Conservation (phyloP, 2,113 vertebrate genomes). For the Puma concolor region DNA sequence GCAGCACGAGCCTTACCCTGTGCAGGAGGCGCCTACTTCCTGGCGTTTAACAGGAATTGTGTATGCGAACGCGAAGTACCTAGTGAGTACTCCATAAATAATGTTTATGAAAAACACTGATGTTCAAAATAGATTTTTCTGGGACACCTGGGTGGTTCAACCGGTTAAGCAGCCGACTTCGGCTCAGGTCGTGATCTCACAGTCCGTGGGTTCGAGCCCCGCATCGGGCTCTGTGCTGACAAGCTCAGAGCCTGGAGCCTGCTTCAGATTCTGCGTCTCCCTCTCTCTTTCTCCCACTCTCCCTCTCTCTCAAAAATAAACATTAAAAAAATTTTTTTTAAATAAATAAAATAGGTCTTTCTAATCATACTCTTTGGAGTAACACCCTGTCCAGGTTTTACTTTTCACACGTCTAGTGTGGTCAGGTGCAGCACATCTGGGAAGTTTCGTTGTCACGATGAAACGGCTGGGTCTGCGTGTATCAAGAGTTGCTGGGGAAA, state of each 20-base stretch:
- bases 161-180: no score
- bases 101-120: neutral
- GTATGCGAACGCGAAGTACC: neutral
- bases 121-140: neutral
- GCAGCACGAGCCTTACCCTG: neutral
- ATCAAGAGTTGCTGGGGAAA: neutral
- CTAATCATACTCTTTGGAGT: neutral
- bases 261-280: no score
- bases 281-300: no score
- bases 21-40: neutral
- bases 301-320: no score
- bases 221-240: no score
- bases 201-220: no score
- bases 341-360: neutral
- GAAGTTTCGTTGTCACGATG: slow-evolving; percentile 28
- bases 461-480: neutral
- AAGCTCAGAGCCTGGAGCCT: no score
- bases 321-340: no score
- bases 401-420: neutral
- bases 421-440: neutral
- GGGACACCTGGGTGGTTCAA: no score
- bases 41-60: neutral
- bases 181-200: no score
- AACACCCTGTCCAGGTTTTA: neutral
- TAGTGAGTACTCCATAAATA: neutral